Base-by-base conservation (phyloP, 2,113 vertebrate genomes). In the Ochotona princeps region DNA sequence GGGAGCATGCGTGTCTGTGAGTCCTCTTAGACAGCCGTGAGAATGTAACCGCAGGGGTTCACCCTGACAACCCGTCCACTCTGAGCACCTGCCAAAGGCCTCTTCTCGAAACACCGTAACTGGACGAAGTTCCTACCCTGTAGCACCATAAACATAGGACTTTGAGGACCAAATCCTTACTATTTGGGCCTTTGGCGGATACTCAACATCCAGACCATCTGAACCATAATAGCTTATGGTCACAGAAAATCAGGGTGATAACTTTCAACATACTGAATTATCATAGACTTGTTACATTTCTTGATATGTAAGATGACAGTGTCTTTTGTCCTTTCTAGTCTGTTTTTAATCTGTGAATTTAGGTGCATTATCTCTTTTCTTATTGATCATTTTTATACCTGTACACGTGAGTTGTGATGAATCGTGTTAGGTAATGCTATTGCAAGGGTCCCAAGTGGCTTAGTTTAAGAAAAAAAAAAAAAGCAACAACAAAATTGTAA, bases 321-420 rank as follows among this genome's bases (percentile, higher is more conserved):
- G 75, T 89, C 88, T 28, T 80, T 63, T 90, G 96, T 96, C 38
- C 95, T 96, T 97, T 97, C 96, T 90, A 93, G 92, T 78, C 92
- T 97, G 94, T 98, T 97, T 96, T 93, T 88, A 93, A 91, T 95
- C 96, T 88, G 60, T 25, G 44, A 84, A 25, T 84, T 44, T 88
- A 94, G 32, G 83, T 67, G 35, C 44, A 25, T 49, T 75, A 7
- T 87, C 73, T 94, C 63, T 67, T 67, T 75, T 60, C 47, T 65
- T 80, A 65, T 73, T 35, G 65, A 49, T 76, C 28, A 79, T 85
- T 85, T 44, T 85, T 79, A 61, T 95, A 80, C 47, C 72, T 89
- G n/a, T 25, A 70, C 49, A 91, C 78, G 67, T 86, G 67, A 96
- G 81, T 91, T 94, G 51, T 83, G 83, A 95, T 54, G 61, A 75